phyloP scores from a whole-genome alignment of 2,888 invertebrate genomes.

The Adelphocoris suturalis region DNA sequence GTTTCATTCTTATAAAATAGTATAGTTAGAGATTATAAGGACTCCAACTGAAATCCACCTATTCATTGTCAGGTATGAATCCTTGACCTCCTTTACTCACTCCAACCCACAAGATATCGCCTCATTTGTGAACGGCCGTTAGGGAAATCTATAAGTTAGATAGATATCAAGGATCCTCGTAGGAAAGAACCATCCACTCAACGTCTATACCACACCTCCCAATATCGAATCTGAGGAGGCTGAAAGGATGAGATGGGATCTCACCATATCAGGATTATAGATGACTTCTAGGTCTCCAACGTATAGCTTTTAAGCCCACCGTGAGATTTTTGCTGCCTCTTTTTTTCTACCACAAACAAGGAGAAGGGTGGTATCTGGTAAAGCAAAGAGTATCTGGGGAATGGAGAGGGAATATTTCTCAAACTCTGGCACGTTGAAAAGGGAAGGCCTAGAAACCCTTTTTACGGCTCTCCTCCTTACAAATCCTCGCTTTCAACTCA shows the following conservation, averaged over 20 bases:
- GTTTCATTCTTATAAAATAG: too few species aligned
- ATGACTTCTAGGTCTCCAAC: constrained; percentile 3
- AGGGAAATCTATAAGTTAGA: neutral
- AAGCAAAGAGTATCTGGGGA: constrained; percentile 17
- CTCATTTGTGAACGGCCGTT: too few species aligned
- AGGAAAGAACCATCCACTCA: constrained; percentile 17
- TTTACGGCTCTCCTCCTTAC: constrained; percentile 52
- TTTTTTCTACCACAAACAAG: neutral
- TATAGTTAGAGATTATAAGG: too few species aligned
- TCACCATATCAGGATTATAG: constrained; percentile 28
- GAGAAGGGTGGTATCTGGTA: neutral
- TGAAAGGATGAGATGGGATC: constrained; percentile 21
- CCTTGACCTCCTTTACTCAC: too few species aligned
- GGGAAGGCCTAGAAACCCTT: constrained; percentile 42
- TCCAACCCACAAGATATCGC: too few species aligned
- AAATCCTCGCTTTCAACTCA: constrained; percentile 58
- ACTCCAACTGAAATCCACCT: too few species aligned
- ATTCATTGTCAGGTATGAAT: too few species aligned
- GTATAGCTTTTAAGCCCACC: neutral
- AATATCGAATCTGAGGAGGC: neutral
- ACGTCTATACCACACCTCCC: neutral
- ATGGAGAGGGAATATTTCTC: constrained; percentile 47
- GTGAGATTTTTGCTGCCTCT: constrained; percentile 1
- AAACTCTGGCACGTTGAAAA: constrained; percentile 29
- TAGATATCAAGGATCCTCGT: neutral